These are phyloP conservation scores for Allobates femoralis DNA, from an alignment of 2,797 vertebrate species.

Conservation along the genomic window DNA sequence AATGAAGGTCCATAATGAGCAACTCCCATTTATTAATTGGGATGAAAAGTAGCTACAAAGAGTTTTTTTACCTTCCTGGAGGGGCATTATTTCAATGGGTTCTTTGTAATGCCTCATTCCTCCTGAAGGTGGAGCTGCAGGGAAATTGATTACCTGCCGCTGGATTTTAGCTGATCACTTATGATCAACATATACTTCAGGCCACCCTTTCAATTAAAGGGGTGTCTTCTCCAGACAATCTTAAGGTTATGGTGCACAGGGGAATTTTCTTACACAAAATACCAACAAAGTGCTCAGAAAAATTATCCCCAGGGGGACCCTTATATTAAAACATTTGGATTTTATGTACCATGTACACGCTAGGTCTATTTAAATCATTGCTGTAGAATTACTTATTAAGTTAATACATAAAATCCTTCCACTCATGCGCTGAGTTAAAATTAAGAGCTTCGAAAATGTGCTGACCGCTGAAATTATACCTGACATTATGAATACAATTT, in stretches of 20 bases:
- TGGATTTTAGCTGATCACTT: too few species aligned
- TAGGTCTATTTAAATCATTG: constrained; percentile 17
- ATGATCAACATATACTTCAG: too few species aligned
- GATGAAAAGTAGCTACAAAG: background rate
- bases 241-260: background rate
- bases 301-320: background rate
- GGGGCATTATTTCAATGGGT: background rate
- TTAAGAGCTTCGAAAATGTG: constrained; percentile 27
- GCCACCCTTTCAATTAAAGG: too few species aligned
- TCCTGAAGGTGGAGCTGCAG: background rate
- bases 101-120: background rate
- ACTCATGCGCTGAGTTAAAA: constrained; percentile 16
- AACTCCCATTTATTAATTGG: too few species aligned
- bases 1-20: too few species aligned
- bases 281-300: background rate
- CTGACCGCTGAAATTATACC: constrained; percentile 7
- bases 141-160: background rate
- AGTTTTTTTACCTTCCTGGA: background rate
- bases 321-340: background rate
- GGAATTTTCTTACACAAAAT: background rate
- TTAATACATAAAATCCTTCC: constrained; percentile 14
- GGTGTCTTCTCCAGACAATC: background rate
- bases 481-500: background rate
- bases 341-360: constrained; percentile 17
- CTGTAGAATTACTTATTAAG: constrained; percentile 24